Evolutionary conservation across 2,797 vertebrate species (phyloP).

Genomic region (Pteropus rufus): DNA sequence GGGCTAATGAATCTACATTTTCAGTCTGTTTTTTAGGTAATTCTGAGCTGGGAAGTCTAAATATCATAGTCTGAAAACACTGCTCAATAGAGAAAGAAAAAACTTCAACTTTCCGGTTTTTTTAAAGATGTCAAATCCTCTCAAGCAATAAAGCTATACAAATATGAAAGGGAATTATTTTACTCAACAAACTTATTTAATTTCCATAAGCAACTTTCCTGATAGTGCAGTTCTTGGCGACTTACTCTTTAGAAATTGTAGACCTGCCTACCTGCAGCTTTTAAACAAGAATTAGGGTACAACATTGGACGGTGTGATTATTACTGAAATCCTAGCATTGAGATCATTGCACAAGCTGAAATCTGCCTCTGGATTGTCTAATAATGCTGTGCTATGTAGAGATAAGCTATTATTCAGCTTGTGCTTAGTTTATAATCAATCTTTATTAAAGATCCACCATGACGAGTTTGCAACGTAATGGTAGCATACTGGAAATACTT

Average conservation of each 20-base stretch:
- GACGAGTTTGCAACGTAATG: not conserved
- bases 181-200: not conserved
- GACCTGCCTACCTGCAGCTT: not conserved
- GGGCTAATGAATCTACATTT: not conserved
- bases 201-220: not conserved
- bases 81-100: not conserved
- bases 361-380: not conserved
- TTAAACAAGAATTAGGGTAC: not conserved
- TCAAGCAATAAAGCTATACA: constrained; percentile 18
- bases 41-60: not conserved
- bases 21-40: not conserved
- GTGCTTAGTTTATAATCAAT: not conserved
- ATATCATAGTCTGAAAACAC: not conserved
- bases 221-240: not conserved
- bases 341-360: not conserved
- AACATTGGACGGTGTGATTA: not conserved
- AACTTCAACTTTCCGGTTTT: not conserved
- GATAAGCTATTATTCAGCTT: not conserved
- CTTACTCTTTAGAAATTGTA: constrained; percentile 17
- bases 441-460: not conserved
- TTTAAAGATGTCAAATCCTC: not conserved
- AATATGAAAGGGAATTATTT: not conserved
- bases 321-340: not conserved
- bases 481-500: not conserved
- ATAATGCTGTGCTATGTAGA: not conserved